Base-by-base conservation (phyloP, 2,888 invertebrate genomes). In the Unio delphinus region DNA sequence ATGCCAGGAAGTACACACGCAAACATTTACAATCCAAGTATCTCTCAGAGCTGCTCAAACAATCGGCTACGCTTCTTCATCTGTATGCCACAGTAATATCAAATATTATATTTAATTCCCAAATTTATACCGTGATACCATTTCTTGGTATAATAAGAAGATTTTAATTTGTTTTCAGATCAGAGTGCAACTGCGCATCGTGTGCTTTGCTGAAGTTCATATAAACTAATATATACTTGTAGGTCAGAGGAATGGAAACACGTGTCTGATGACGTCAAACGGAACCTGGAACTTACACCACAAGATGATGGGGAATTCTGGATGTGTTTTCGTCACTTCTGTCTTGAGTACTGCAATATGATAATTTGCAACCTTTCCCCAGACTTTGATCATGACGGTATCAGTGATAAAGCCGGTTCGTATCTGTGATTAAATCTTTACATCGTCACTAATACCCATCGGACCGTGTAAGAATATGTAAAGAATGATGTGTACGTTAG, bases 261-360 rank as follows among this genome's bases (percentile, higher is more conserved):
- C 34, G 83, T 86, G n/a, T 77, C 80, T 55, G 80, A 82, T 59
- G 74, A 74, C 63, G 75, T 83, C 4, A 84, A 86, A 68, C 63
- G 70, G 26, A 81, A 83, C 54, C 67, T 86, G 20, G 84, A 84
- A 64, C 62, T 86, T 65, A 83, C 82, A 59, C 79, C 83, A 63
- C 81, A 80, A 67, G 84, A 84, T 73, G 85, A 86, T 63, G 85
- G 85, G 0, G 85, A 86, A 67, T 86, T 86, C 70, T 86, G 85
- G 85, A 84, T 86, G 84, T 80, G 80, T 28, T 86, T 77, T 67
- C 67, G 70, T 26, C 83, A 86, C 67, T 86, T 86, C 66, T 65
- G 81, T 20, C 69, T 72, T 15, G 83, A 84, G 72, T 86, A 81
- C 65, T 84, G 84, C 63, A 84, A 83, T 56, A 86, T 86, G 84